Evolutionary conservation across 1,140 invertebrate genomes (phyloP).

Genomic region (Mycetomoellerius zeteki): DNA sequence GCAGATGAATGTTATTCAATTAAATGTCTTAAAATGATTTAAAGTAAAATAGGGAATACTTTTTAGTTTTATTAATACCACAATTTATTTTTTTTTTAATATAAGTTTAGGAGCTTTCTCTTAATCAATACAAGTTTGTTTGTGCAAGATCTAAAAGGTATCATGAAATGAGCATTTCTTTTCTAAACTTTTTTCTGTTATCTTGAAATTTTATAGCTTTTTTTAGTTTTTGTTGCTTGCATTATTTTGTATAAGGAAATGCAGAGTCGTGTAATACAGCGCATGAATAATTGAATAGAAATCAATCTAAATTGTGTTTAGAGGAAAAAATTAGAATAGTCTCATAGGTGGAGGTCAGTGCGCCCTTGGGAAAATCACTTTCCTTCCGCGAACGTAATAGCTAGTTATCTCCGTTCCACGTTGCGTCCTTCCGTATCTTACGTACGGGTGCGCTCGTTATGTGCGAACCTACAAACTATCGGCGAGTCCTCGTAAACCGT

Average conservation of each 20-base stretch:
- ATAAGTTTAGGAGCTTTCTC: not conserved
- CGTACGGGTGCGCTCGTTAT: conserved; percentile 62
- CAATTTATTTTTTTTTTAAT: not conserved
- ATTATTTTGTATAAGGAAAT: not conserved
- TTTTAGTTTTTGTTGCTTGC: not conserved
- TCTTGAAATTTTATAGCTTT: not conserved
- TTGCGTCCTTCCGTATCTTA: conserved; percentile 77
- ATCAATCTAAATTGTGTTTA: not conserved
- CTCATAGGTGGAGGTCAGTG: conserved; percentile 62
- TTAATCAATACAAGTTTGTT: not conserved
- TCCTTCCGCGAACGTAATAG: conserved; percentile 74
- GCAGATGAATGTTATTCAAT: not conserved
- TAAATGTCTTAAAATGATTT: not conserved
- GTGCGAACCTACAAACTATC: conserved; percentile 72
- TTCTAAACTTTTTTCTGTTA: not conserved
- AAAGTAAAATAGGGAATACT: not conserved
- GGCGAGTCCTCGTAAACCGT: conserved; percentile 53
- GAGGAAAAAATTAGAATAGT: not conserved
- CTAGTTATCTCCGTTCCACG: conserved; percentile 71
- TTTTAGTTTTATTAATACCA: not conserved
- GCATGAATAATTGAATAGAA: not conserved
- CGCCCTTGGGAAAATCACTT: conserved; percentile 76
- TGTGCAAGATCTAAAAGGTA: not conserved
- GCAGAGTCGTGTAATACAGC: not conserved
- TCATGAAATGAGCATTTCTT: not conserved